Evolutionary conservation across 23 tunicate species (phyloP), one percentile per base, ranked within the genome.

Genomic region (Ascidia mentula): DNA sequence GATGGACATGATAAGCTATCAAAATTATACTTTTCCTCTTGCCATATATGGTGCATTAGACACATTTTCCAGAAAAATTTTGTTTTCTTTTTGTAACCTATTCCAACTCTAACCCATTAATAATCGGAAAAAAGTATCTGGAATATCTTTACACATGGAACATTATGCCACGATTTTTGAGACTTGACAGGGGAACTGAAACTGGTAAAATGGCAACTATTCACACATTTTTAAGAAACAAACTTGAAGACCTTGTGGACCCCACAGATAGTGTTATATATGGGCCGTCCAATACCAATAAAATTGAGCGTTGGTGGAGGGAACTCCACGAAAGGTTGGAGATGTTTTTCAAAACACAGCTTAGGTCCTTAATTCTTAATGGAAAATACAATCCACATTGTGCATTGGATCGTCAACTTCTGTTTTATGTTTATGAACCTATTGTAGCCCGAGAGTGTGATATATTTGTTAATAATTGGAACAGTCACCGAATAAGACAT

Each of bases 1-100:
- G 79, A 77, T 42, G 80, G 80, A 40, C 80, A 77, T 77, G 80
- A 40, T 42, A 77, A 77, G 32, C 36, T 77, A 77, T 77, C 80
- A 40, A 46, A 77, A 77, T 42, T 40, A 32, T 77, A 77, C 80
- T 32, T 77, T 77, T 77, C 80, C 80, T 20, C 59, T 77, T 40
- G 80, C 37, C 5, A 42, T 77, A 42, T 40, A 77, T 40, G 80
- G 80, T 40, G 59, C 65, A 32, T 0, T 77, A 26, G 65, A 77
- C 35, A 77, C 80, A 40, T 77, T 45, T 46, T 40, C 34, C 80
- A 77, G 80, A 32, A 77, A 77, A 77, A 40, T 77, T 32, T 32
- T 77, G 65, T 77, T 45, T n/a, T 22, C 38, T 42, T 40, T 15
- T 40, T 32, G 80, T 77, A 20, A 40, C 65, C 38, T 8, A 42